Percentiles rank a stretch among this genome's conserved stretches.
phyloP scores from a whole-genome alignment of 2,888 invertebrate genomes.

The Danaus chrysippus region DNA sequence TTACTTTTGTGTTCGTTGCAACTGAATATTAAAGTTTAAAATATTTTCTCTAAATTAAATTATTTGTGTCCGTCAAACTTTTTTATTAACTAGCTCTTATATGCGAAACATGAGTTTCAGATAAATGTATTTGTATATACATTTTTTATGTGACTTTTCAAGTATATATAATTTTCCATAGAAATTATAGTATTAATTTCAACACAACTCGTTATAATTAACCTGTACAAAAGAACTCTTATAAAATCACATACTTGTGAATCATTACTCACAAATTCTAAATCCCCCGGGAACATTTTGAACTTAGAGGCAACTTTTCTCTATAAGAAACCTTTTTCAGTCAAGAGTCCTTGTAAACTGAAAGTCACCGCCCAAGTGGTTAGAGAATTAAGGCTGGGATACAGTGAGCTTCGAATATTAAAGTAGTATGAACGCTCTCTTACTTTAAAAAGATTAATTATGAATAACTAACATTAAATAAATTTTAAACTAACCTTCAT shows the following conservation, averaged over 20 bases:
- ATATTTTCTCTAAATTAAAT: too few species aligned
- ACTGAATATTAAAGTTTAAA: too few species aligned
- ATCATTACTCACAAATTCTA: slow-evolving; percentile 15
- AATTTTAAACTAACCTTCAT: too few species aligned
- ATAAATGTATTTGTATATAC: too few species aligned
- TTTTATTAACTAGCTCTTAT: too few species aligned
- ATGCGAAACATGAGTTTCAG: too few species aligned
- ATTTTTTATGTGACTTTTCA: too few species aligned
- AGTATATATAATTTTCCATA: too few species aligned
- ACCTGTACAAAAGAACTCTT: background rate
- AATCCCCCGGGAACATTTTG: slow-evolving; percentile 22
- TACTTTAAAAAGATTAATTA: too few species aligned
- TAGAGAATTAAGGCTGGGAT: slow-evolving; percentile 41
- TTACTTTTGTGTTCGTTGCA: background rate
- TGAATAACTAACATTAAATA: too few species aligned
- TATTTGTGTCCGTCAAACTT: too few species aligned
- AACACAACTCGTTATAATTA: background rate
- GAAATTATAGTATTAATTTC: too few species aligned
- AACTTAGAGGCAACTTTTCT: slow-evolving; percentile 30
- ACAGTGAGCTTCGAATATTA: slow-evolving; percentile 33
- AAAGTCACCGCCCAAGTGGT: slow-evolving; percentile 61
- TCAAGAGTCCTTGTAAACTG: slow-evolving; percentile 50
- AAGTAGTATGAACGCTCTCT: background rate
- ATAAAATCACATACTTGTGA: background rate
- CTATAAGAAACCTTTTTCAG: slow-evolving; percentile 33